Conservation (phyloP, 1,140 invertebrate genomes). For the Myzus persicae region DNA sequence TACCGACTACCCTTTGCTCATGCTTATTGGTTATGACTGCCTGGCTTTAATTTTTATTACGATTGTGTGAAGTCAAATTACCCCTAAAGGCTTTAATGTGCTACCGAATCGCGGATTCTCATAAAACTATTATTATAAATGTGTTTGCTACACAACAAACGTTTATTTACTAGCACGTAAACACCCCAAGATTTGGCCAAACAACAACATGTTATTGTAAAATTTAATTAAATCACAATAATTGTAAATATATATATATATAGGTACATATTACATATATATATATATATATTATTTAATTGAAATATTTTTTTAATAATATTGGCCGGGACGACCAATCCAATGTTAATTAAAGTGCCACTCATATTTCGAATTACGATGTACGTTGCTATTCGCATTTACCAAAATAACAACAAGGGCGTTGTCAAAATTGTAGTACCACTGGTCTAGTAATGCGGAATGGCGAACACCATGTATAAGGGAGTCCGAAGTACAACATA, state of each 20-base stretch:
- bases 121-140: no score
- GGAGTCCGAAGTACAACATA: neutral
- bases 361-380: neutral
- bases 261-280: no score
- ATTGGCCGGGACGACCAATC: neutral
- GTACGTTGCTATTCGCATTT: neutral
- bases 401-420: neutral
- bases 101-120: no score
- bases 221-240: neutral
- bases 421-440: neutral
- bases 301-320: no score
- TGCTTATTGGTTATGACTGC: no score
- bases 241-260: no score
- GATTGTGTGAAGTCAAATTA: no score
- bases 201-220: neutral
- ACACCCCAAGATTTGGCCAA: neutral
- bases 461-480: neutral
- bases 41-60: no score
- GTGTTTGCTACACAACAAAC: no score
- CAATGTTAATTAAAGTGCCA: neutral
- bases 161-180: neutral
- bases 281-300: no score
- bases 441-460: neutral
- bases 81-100: no score
- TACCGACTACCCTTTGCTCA: neutral